phyloP scores from a whole-genome alignment of 2,888 invertebrate species.

The Parnassius smintheus region DNA sequence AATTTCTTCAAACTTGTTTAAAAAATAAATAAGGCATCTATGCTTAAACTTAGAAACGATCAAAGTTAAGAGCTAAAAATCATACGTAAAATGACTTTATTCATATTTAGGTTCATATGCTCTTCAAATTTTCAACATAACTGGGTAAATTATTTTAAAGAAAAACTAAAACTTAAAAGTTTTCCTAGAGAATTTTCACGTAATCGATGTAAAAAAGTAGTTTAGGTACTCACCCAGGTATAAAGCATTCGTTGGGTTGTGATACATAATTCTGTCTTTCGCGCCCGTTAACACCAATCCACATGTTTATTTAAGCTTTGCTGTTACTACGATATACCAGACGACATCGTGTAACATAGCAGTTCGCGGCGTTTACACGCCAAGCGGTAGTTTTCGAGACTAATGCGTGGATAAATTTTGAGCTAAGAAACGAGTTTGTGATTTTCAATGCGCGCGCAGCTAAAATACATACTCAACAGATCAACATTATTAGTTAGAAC shows the following conservation, averaged over 20 bases:
- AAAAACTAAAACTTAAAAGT: neutral
- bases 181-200: neutral
- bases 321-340: constrained; percentile 33
- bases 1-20: no score
- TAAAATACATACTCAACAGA: neutral
- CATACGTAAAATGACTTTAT: no score
- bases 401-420: constrained; percentile 40
- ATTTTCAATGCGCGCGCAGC: constrained; percentile 33
- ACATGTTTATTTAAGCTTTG: constrained; percentile 67
- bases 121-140: no score
- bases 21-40: no score
- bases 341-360: constrained; percentile 32
- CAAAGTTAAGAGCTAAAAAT: no score
- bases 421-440: constrained; percentile 22
- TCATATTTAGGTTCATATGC: no score
- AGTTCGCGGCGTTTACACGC: constrained; percentile 54
- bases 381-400: constrained; percentile 56
- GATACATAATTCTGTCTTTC: constrained; percentile 82
- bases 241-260: constrained; percentile 82
- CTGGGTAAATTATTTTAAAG: no score
- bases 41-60: no score
- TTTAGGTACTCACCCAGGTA: constrained; percentile 82
- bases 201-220: neutral
- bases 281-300: constrained; percentile 81
- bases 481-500: no score